Evolutionary conservation across 2,888 invertebrate species (phyloP), one percentile per base, ranked within the genome.

Genomic region (Hypsopygia costalis): DNA sequence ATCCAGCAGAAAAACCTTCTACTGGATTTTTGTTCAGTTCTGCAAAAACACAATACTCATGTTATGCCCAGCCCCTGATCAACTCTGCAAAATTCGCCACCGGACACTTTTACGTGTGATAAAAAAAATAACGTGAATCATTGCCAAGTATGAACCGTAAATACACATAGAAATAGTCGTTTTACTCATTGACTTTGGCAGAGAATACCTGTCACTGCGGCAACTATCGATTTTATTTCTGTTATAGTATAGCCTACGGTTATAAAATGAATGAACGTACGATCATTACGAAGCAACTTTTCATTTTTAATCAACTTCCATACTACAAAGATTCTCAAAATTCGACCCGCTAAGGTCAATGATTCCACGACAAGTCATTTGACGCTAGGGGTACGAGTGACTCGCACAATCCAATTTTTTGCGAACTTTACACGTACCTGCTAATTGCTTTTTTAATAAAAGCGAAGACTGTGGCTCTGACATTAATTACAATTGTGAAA

Each of bases 11-110:
- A 92, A 99, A 99, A 69, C 99, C 99, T 93, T 99, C 98, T 40
- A 99, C 98, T 79, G 99, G 98, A 92, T 98, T 98, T 91, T 98
- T 98, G 90, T 97, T 97, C 78, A 99, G 90, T 93, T 99, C 99
- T 98, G 91, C 62, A 94, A 93, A 64, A 11, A 37, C 21, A 12
- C 29, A 30, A 30, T 27, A 27, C 22, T 8, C 12, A 6, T 20
- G 31, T 31, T 27, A 27, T 4, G n/a, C 10, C 28, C 6, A 6
- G 16, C 7, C 31, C 6, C 21, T 21, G 27, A 10, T 12, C 7
- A 3, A 11, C 31, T 6, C 16, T 25, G 16, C 16, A 16, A 4
- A 16, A 16, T 16, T 3, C 4, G 27, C 40, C 41, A 43, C 21
- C 20, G 22, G 27, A 22, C 20, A 36, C 34, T 47, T 53, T 49